Percentiles rank a stretch among this genome's conserved stretches.
Evolutionary conservation across 1,140 invertebrate species (phyloP).

Genomic region (Gryllus bimaculatus): DNA sequence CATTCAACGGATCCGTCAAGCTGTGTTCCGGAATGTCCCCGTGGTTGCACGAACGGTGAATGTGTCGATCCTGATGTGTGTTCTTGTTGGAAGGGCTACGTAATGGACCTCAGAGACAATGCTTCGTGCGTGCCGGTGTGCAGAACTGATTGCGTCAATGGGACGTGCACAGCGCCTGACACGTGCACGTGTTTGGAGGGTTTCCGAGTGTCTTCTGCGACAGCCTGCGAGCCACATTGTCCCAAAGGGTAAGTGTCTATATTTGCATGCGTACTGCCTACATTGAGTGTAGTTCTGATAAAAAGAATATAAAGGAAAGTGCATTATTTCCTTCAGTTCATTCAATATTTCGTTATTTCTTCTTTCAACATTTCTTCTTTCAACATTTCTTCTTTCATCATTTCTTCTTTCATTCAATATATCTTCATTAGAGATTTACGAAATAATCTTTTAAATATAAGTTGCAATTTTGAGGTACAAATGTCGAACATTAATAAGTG

Average conservation of each 20-base stretch:
- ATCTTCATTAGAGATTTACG: too few species aligned
- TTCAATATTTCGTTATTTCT: too few species aligned
- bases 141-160: slow-evolving; percentile 42
- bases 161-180: slow-evolving; percentile 46
- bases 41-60: slow-evolving; percentile 34
- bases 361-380: too few species aligned
- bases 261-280: neutral
- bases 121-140: slow-evolving; percentile 41
- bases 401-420: too few species aligned
- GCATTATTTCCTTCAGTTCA: neutral
- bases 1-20: neutral
- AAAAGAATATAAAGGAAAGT: neutral
- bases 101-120: slow-evolving; percentile 26
- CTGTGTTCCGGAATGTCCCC: slow-evolving; percentile 27
- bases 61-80: slow-evolving; percentile 39
- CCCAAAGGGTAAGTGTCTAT: neutral
- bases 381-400: too few species aligned
- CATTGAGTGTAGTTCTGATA: neutral
- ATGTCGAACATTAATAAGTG: too few species aligned
- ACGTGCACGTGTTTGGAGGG: slow-evolving; percentile 37
- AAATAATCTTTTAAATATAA: too few species aligned
- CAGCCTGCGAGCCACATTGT: neutral
- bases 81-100: slow-evolving; percentile 37
- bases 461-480: too few species aligned
- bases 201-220: slow-evolving; percentile 16